A percentile compares a stretch with the other conserved stretches of the same genome.
These are phyloP conservation scores for Gambelia wislizenii DNA, from an alignment of 2,797 vertebrate genomes.

Conservation along the genomic window DNA sequence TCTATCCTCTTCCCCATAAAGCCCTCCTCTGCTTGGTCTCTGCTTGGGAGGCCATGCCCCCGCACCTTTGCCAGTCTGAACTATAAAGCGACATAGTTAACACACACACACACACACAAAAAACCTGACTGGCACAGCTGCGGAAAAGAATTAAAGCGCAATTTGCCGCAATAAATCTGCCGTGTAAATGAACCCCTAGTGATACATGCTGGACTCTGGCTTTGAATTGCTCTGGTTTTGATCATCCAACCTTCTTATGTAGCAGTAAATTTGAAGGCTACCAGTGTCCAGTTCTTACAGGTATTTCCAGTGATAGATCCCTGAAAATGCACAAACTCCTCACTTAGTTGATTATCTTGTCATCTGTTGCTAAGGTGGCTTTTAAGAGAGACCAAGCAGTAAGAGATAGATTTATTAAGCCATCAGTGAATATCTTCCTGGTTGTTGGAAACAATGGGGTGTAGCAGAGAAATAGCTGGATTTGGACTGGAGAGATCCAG, in stretches of 20 bases:
- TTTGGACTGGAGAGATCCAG: not conserved
- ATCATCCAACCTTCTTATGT: not conserved
- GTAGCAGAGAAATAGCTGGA: not conserved
- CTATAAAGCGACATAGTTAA: no score
- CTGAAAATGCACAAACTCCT: not conserved
- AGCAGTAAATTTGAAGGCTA: not conserved
- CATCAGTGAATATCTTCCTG: not conserved
- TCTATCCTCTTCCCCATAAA: no score
- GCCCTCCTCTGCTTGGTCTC: no score
- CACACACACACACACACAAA: no score
- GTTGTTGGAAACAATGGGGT: not conserved
- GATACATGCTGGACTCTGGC: not conserved
- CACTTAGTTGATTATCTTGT: not conserved
- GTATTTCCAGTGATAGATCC: not conserved
- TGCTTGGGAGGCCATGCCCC: no score
- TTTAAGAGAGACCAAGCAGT: conserved; percentile 10
- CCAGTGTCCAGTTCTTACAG: not conserved
- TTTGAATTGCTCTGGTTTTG: not conserved
- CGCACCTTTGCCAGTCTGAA: no score
- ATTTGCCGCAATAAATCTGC: no score
- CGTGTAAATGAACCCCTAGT: no score
- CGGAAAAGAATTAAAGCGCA: no score
- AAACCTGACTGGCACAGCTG: no score
- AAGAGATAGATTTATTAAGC: not conserved
- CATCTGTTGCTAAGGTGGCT: not conserved